These are phyloP conservation scores for Drosophila cognata DNA, from an alignment of 2,888 invertebrate genomes.

Conservation along the genomic window DNA sequence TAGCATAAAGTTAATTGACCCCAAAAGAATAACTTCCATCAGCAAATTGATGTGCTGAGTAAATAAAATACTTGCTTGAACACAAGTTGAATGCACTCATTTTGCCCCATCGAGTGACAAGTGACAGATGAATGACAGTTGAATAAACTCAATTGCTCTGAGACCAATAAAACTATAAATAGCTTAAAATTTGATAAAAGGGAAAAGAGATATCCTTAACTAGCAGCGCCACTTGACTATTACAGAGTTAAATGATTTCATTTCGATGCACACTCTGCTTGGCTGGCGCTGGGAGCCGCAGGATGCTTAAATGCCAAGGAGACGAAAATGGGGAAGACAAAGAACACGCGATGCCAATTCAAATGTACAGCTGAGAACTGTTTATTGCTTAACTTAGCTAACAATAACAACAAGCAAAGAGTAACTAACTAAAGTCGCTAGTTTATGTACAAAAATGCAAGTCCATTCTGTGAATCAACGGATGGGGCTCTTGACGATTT, in stretches of 20 bases:
- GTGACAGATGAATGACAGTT: constrained; percentile 34
- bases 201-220: constrained; percentile 14
- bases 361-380: constrained; percentile 20
- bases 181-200: constrained; percentile 6
- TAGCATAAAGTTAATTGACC: constrained; percentile 49
- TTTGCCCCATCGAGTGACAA: constrained; percentile 25
- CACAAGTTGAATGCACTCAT: constrained; percentile 44
- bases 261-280: background rate
- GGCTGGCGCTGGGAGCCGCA: background rate
- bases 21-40: constrained; percentile 42
- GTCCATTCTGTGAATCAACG: constrained; percentile 20
- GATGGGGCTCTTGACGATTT: constrained; percentile 15
- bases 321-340: background rate
- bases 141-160: constrained; percentile 44
- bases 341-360: background rate
- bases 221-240: background rate
- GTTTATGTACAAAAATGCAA: constrained; percentile 62
- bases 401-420: constrained; percentile 46
- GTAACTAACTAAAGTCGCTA: constrained; percentile 48
- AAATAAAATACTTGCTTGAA: constrained; percentile 9
- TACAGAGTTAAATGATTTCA: constrained; percentile 21
- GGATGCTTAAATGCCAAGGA: background rate
- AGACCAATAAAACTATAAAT: constrained; percentile 4
- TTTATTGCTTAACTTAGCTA: constrained; percentile 69
- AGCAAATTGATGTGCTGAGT: constrained; percentile 38